These are phyloP conservation scores for Coenobita brevimanus DNA, from an alignment of 1,140 invertebrate species.

Conservation along the genomic window DNA sequence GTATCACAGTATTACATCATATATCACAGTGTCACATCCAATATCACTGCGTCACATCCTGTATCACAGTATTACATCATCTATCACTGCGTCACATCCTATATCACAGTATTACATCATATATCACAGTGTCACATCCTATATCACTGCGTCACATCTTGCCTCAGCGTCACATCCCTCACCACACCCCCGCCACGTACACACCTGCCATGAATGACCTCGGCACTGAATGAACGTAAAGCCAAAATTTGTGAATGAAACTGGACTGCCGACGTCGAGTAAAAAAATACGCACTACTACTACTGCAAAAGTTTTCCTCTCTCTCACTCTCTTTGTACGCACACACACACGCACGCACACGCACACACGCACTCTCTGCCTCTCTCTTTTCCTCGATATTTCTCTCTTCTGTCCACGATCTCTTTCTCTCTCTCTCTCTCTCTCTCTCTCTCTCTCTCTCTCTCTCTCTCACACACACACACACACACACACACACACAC, in stretches of 20 bases:
- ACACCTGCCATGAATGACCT: constrained; percentile 34
- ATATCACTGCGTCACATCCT: neutral
- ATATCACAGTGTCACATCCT: neutral
- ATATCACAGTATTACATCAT: neutral
- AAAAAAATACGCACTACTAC: no score
- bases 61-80: neutral
- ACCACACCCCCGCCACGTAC: neutral
- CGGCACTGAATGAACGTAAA: constrained; percentile 33
- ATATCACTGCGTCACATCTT: neutral
- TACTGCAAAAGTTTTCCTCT: constrained; percentile 20
- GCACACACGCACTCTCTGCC: no score
- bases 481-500: no score
- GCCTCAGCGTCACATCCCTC: neutral
- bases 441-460: no score
- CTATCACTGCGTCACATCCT: neutral
- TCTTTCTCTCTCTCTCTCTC: no score
- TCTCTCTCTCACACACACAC: no score
- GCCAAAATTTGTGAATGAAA: constrained; percentile 28
- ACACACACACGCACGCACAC: no score
- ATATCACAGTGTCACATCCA: neutral
- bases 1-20: neutral
- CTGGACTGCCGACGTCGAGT: neutral
- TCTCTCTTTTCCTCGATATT: no score
- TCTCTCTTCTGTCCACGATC: no score
- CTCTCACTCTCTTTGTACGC: neutral